Percentiles rank a stretch among this genome's conserved stretches.
Evolutionary conservation across 1,140 invertebrate genomes (phyloP).

Genomic region (Ptiloglossa arizonensis): DNA sequence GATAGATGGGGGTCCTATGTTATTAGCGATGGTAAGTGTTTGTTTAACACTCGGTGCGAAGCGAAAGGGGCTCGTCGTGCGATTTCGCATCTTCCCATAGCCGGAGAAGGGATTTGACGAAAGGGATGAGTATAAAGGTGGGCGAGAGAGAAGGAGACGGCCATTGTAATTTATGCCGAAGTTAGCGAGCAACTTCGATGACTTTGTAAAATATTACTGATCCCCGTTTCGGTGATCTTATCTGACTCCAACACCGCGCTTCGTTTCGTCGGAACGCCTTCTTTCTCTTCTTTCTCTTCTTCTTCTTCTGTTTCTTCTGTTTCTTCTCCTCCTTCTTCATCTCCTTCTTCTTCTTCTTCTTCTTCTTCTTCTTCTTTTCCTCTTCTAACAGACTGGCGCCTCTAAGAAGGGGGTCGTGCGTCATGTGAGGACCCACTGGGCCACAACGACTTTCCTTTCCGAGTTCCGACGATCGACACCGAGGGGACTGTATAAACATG

Average conservation of each 20-base stretch:
- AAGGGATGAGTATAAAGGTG: constrained; percentile 34
- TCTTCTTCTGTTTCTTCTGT: constrained; percentile 40
- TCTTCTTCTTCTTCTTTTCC: constrained; percentile 45
- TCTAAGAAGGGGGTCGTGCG: constrained; percentile 64
- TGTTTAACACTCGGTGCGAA: constrained; percentile 66
- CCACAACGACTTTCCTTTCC: constrained; percentile 61
- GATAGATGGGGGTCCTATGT: constrained; percentile 49
- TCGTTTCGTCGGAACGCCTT: constrained; percentile 71
- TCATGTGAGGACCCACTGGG: constrained; percentile 59
- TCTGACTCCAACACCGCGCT: constrained; percentile 67
- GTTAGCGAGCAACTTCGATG: constrained; percentile 78
- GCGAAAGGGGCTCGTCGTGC: constrained; percentile 35
- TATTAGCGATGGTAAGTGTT: constrained; percentile 70
- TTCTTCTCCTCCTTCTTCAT: constrained; percentile 34
- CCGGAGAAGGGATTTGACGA: constrained; percentile 26
- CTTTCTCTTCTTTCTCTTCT: constrained; percentile 57
- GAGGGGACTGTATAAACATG: constrained; percentile 62
- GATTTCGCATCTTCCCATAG: constrained; percentile 48
- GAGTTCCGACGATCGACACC: constrained; percentile 61
- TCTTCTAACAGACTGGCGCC: constrained; percentile 63
- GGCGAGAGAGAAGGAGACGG: constrained; percentile 28
- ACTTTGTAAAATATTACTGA: constrained; percentile 79
- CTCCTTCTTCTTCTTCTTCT: constrained; percentile 45
- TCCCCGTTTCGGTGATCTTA: constrained; percentile 74
- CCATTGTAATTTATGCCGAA: constrained; percentile 76